Evolutionary conservation across 2,888 invertebrate genomes (phyloP), one percentile per base, ranked within the genome.

Genomic region (Tetheella fluctuosa): DNA sequence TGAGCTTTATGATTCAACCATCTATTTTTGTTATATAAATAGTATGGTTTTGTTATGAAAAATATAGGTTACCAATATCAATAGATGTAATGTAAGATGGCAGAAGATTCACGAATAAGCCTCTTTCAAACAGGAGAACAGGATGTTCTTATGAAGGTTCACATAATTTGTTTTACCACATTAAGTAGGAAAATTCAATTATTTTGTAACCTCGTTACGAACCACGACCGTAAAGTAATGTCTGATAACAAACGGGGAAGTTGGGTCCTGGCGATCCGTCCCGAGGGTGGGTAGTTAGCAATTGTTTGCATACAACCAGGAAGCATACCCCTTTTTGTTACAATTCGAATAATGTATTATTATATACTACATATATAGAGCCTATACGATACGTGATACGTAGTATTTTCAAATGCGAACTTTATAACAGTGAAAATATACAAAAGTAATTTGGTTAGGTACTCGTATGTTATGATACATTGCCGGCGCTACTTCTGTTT

Each of bases 221-320:
- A 68, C 67, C 70, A 20, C 48, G 48, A 66, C 65, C 70, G 63
- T 66, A 57, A 60, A 68, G 69, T 75, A 67, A 73, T 70, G 78
- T 80, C 82, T 79, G 72, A 64, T 54, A 58, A 64, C 60, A 48
- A 64, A 67, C 64, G 67, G 65, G 63, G 68, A 76, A 75, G 69
- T 76, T 77, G 52, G 62, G 62, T 64, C 52, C 59, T 39, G 64
- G 67, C 59, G 68, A 70, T 58, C 59, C 65, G 64, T 69, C 67
- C 67, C 62, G 42, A 56, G 71, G 71, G 66, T 64, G 67, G 74
- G 73, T 73, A 48, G 77, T 80, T 80, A 74, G 64, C 65, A 72
- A 71, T 83, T 85, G 84, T 85, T 85, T 85, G 83, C 81, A 83
- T 85, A 80, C 78, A 76, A 67, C 76, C 77, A 77, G 54, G 65